phyloP scores from a whole-genome alignment of 2,888 invertebrate genomes.

The Carcina quercana region DNA sequence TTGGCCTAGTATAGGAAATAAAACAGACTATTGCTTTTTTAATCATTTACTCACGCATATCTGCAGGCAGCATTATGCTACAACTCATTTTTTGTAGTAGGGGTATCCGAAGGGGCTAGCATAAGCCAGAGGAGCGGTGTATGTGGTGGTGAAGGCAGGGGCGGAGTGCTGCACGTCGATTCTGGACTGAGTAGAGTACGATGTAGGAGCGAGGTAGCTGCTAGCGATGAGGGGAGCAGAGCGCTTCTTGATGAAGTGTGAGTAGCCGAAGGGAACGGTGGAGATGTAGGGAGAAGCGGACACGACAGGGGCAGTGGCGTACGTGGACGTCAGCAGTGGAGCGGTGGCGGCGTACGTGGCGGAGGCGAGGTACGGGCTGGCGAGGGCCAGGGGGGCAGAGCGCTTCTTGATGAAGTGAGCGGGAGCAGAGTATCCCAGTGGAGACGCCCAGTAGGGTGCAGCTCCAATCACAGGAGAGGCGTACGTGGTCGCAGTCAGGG shows the following conservation, averaged over 20 bases:
- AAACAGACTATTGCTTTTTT: too few relatives aligned
- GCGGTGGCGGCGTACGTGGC: constrained; percentile 27
- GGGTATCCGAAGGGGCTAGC: constrained; percentile 19
- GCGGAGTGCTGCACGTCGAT: constrained; percentile 31
- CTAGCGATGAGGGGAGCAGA: constrained; percentile 22
- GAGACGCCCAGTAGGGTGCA: constrained; percentile 6
- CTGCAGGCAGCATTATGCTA: too few relatives aligned
- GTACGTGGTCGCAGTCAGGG: constrained; percentile 14
- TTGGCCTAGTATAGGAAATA: too few relatives aligned
- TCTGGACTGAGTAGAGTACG: constrained; percentile 37
- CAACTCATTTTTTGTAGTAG: too few relatives aligned
- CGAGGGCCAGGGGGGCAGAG: constrained; percentile 14
- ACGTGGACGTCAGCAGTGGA: constrained; percentile 26
- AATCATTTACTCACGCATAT: too few relatives aligned
- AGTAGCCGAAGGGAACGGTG: constrained; percentile 11
- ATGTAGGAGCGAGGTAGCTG: constrained; percentile 28
- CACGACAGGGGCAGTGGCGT: constrained; percentile 20
- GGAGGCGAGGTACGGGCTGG: constrained; percentile 17
- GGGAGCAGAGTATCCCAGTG: constrained; percentile 20
- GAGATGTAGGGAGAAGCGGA: constrained; percentile 19
- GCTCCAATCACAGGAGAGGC: constrained; percentile 14
- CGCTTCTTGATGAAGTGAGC: constrained; percentile 24
- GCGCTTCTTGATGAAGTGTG: constrained; percentile 13
- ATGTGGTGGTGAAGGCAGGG: constrained; percentile 32
- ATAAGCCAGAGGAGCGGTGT: constrained; percentile 25